Evolutionary conservation across 2,797 vertebrate species (phyloP).

Genomic region (Capromys pilorides): DNA sequence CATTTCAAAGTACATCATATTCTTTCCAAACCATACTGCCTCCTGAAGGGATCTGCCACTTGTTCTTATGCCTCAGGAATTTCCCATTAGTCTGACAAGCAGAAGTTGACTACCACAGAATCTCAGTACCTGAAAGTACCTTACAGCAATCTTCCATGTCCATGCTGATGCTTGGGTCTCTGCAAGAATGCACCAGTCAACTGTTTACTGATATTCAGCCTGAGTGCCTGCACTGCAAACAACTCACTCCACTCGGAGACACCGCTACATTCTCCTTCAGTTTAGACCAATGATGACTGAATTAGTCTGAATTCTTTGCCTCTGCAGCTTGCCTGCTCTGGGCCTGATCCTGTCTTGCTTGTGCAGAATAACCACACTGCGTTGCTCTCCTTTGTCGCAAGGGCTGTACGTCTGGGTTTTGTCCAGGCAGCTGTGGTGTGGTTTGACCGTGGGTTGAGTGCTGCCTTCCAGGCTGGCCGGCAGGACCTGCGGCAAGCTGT

Average conservation of each 20-base stretch:
- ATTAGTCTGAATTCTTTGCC: not conserved
- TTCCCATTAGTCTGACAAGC: not conserved
- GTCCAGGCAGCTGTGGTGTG: not conserved
- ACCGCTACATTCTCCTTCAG: not conserved
- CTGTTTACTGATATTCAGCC: not conserved
- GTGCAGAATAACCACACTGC: not conserved
- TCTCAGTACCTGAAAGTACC: not conserved
- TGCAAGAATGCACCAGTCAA: not conserved
- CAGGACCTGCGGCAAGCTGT: not conserved
- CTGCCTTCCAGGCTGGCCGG: not conserved
- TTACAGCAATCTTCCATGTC: not conserved
- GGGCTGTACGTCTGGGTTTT: not conserved
- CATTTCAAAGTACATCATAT: not conserved
- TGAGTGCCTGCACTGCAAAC: not conserved
- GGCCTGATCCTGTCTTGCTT: not conserved
- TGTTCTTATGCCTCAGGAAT: not conserved
- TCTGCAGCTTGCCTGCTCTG: not conserved
- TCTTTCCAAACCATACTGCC: not conserved
- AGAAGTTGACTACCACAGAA: not conserved
- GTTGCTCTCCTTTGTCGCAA: not conserved
- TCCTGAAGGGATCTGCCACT: not conserved
- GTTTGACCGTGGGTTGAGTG: not conserved
- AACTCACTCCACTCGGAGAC: not conserved
- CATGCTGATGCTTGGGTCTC: not conserved
- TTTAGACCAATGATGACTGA: not conserved